These are phyloP conservation scores for Antitype chi DNA, from an alignment of 2,888 invertebrate species.

Conservation along the genomic window DNA sequence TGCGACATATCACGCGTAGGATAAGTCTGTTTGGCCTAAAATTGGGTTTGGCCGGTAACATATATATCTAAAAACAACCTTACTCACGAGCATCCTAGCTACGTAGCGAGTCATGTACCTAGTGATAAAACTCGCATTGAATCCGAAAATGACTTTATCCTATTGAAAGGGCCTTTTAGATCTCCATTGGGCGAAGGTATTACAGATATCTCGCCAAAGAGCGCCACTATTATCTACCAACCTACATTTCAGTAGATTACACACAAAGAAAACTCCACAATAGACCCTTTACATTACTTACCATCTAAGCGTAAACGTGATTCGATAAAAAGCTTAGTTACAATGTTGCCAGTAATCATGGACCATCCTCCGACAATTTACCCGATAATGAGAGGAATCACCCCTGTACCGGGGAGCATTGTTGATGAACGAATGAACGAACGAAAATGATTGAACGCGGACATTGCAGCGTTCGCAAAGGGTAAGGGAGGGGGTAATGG, in stretches of 20 bases:
- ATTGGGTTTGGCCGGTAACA: no score
- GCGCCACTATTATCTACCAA: constrained; percentile 5
- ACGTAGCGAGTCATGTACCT: neutral
- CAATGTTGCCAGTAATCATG: constrained; percentile 66
- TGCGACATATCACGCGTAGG: no score
- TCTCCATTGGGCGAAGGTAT: neutral
- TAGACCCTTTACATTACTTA: constrained; percentile 22
- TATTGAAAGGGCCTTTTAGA: neutral
- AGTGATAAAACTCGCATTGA: neutral
- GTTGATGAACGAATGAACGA: constrained; percentile 54
- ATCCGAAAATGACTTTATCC: neutral
- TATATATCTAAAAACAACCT: no score
- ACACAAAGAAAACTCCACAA: constrained; percentile 39
- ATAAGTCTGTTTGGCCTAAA: no score
- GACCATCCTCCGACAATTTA: constrained; percentile 63
- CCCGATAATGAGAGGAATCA: constrained; percentile 67
- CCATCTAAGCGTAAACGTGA: constrained; percentile 40
- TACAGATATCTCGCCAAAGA: constrained; percentile 11
- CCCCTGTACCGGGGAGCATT: constrained; percentile 54
- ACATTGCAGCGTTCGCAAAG: constrained; percentile 43
- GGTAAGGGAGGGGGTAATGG: constrained; percentile 26
- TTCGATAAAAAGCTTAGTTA: constrained; percentile 69
- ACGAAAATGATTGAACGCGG: constrained; percentile 63
- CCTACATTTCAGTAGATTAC: constrained; percentile 29
- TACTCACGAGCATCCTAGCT: neutral